phyloP scores from a whole-genome alignment of 1,140 invertebrate genomes.

The Drosophila arizonae region DNA sequence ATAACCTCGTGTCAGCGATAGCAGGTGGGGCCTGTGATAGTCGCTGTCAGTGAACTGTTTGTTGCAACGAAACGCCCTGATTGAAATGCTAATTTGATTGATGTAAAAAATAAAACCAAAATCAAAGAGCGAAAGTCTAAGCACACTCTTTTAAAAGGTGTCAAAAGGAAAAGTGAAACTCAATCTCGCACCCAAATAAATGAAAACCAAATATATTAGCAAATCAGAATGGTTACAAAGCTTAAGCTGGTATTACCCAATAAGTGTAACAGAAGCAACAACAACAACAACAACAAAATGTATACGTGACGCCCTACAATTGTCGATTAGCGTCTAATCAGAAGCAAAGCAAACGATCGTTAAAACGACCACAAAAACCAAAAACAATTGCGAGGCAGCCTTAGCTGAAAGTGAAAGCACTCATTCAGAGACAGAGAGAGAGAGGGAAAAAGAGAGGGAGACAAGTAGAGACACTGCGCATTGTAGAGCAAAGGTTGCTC shows the following conservation, averaged over 20 bases:
- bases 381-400: conserved; percentile 59
- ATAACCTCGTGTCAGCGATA: conserved; percentile 38
- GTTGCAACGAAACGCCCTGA: conserved; percentile 42
- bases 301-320: conserved; percentile 27
- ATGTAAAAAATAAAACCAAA: conserved; percentile 47
- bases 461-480: conserved; percentile 27
- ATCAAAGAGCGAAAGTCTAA: conserved; percentile 61
- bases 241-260: conserved; percentile 36
- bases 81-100: conserved; percentile 79
- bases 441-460: conserved; percentile 11
- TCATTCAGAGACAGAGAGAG: neutral
- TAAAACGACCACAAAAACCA: conserved; percentile 38
- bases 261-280: conserved; percentile 20
- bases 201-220: conserved; percentile 26
- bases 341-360: conserved; percentile 53
- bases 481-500: conserved; percentile 59
- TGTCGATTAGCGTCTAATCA: conserved; percentile 62
- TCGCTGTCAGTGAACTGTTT: conserved; percentile 27
- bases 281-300: conserved; percentile 8
- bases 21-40: conserved; percentile 12
- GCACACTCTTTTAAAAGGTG: conserved; percentile 57
- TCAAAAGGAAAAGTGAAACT: conserved; percentile 73
- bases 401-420: conserved; percentile 76
- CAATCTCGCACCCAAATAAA: conserved; percentile 49
- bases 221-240: conserved; percentile 35